Conservation (phyloP, 2,888 invertebrate genomes). For the Bembecia ichneumoniformis region DNA sequence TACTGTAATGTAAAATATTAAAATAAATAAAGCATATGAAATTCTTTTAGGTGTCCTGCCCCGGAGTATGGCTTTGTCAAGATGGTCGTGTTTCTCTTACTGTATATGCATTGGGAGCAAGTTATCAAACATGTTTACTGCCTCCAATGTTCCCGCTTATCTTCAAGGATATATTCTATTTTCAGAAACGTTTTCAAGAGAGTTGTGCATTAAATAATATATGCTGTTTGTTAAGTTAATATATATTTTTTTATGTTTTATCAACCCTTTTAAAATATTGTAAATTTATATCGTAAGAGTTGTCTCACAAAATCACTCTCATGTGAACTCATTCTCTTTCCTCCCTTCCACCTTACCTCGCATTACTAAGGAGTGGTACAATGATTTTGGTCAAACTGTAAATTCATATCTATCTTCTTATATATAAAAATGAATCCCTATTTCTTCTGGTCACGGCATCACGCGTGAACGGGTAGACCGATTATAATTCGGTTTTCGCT, state of each 20-base stretch:
- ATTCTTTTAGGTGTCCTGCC: conserved; percentile 78
- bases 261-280: too few relatives aligned
- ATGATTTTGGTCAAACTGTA: not conserved
- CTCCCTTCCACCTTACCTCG: too few relatives aligned
- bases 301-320: too few relatives aligned
- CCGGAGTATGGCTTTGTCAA: conserved; percentile 88
- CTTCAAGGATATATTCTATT: conserved; percentile 80
- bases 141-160: conserved; percentile 80
- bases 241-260: not conserved
- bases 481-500: too few relatives aligned
- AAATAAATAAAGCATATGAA: too few relatives aligned
- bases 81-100: conserved; percentile 82
- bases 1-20: not conserved
- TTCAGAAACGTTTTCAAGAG: conserved; percentile 60
- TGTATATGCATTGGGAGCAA: conserved; percentile 78
- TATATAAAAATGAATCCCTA: too few relatives aligned
- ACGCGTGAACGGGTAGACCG: too few relatives aligned
- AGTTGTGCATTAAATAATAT: conserved; percentile 56
- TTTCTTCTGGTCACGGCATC: too few relatives aligned
- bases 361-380: not conserved
- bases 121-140: conserved; percentile 76
- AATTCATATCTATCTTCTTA: not conserved
- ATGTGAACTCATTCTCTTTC: too few relatives aligned
- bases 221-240: conserved; percentile 58
- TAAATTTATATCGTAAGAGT: too few relatives aligned